Percentiles rank a stretch among this genome's conserved stretches.
Conservation (phyloP, 2,888 invertebrate genomes). For the Caenorhabditis panamensis region DNA sequence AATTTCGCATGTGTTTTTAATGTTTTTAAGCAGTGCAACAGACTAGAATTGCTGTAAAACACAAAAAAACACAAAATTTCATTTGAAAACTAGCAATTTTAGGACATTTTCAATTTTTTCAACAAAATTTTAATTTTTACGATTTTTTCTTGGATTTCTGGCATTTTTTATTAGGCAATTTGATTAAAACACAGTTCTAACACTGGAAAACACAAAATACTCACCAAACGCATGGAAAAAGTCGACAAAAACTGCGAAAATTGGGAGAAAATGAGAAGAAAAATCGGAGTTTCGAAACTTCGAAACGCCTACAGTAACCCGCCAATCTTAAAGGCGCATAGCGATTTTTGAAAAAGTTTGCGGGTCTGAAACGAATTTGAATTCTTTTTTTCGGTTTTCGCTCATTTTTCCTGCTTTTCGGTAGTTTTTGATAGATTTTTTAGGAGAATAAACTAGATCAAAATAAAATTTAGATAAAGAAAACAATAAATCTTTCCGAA, state of each 20-base stretch:
- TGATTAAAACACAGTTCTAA: not conserved
- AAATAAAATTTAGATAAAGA: too few relatives aligned
- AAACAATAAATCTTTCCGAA: too few relatives aligned
- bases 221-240: not conserved
- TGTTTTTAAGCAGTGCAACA: too few relatives aligned
- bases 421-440: too few relatives aligned
- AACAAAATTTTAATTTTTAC: not conserved
- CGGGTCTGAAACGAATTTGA: not conserved
- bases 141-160: not conserved
- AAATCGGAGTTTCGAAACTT: not conserved
- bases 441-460: too few relatives aligned
- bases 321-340: conserved; percentile 4
- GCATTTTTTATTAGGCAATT: not conserved
- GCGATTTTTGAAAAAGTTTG: not conserved
- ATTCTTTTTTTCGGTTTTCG: not conserved
- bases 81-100: too few relatives aligned
- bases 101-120: not conserved
- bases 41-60: too few relatives aligned
- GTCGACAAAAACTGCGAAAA: not conserved
- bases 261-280: not conserved
- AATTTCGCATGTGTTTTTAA: not conserved
- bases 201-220: not conserved
- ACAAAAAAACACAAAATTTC: too few relatives aligned
- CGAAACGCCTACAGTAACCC: not conserved
- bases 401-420: too few relatives aligned